Percentiles rank a stretch among this genome's conserved stretches.
These are phyloP conservation scores for Hybos culiciformis DNA, from an alignment of 2,888 invertebrate species.

Conservation along the genomic window DNA sequence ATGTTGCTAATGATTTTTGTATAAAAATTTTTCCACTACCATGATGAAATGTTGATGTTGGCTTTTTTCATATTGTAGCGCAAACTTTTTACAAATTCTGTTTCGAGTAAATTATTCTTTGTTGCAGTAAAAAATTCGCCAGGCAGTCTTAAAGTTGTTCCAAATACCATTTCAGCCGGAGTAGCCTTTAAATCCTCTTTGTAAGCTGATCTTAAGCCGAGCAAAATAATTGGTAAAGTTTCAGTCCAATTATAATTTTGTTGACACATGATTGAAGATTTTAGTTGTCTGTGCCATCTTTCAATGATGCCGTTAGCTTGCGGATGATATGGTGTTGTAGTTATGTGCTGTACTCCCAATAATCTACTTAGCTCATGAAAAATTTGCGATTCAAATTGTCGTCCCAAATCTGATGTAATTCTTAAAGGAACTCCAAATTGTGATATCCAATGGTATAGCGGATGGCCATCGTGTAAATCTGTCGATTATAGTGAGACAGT, in stretches of 20 bases:
- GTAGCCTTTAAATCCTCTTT: not conserved
- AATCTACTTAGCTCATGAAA: slow-evolving; percentile 19
- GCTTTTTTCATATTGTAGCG: no score
- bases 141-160: not conserved
- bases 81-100: not conserved
- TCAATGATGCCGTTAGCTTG: slow-evolving; percentile 30
- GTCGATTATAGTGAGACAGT: slow-evolving; percentile 22
- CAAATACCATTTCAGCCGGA: not conserved
- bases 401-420: slow-evolving; percentile 27
- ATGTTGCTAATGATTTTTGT: slow-evolving; percentile 1
- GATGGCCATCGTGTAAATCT: slow-evolving; percentile 17
- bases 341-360: slow-evolving; percentile 18
- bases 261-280: slow-evolving; percentile 12
- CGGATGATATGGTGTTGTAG: slow-evolving; percentile 26
- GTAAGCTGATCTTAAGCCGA: not conserved
- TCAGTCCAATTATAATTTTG: not conserved
- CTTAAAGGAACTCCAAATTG: slow-evolving; percentile 28
- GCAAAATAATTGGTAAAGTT: not conserved
- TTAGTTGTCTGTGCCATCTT: slow-evolving; percentile 30
- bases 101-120: not conserved
- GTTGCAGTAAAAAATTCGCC: slow-evolving; percentile 1
- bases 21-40: not conserved
- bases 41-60: not conserved
- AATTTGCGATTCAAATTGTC: slow-evolving; percentile 24
- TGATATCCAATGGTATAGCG: slow-evolving; percentile 26